A percentile compares a stretch with the other conserved stretches of the same genome.
phyloP scores from a whole-genome alignment of 2,797 vertebrate genomes.

The Halcyon badia region DNA sequence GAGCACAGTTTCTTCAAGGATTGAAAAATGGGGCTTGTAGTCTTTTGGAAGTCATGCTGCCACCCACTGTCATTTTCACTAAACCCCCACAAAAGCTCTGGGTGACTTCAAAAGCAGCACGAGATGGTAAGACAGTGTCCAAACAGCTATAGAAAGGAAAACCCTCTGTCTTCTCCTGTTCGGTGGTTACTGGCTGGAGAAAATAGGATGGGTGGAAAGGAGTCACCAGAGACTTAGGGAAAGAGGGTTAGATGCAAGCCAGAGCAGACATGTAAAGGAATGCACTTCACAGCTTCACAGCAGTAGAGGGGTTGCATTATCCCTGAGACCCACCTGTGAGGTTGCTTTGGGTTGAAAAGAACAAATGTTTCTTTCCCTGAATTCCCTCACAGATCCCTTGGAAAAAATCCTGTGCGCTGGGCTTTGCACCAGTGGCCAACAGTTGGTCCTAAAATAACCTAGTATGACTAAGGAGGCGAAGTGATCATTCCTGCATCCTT shows the following conservation, averaged over 20 bases:
- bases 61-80: not conserved
- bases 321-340: not conserved
- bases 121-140: not conserved
- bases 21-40: not conserved
- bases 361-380: not conserved
- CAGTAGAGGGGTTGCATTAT: not conserved
- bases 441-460: conserved; percentile 29
- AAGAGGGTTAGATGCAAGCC: not conserved
- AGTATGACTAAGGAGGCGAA: conserved; percentile 7
- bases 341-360: not conserved
- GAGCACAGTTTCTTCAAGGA: not conserved
- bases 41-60: not conserved
- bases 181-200: not conserved
- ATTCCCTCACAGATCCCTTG: not conserved
- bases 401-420: not conserved
- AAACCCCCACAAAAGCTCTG: not conserved
- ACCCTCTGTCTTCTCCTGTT: not conserved
- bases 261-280: not conserved
- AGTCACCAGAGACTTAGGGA: not conserved
- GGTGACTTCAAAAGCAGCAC: not conserved
- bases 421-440: not conserved
- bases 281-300: not conserved
- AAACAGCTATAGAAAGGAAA: not conserved
- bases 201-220: not conserved
- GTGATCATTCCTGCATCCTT: conserved; percentile 10